Evolutionary conservation across 2,113 vertebrate genomes (phyloP).

Genomic region (Brachyhypopomus gauderio): DNA sequence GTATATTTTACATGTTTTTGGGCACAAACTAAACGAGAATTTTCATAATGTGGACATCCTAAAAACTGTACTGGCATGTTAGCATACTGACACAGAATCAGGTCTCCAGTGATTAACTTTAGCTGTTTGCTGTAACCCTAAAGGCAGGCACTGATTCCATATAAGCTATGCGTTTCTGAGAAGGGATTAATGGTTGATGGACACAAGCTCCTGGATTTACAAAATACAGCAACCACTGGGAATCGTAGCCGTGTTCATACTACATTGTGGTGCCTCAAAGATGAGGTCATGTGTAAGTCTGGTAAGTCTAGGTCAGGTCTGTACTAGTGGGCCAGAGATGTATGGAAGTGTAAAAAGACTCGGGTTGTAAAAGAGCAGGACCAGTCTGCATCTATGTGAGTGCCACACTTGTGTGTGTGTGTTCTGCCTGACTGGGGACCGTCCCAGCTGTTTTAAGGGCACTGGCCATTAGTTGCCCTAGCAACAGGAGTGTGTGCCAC

Average conservation of each 20-base stretch:
- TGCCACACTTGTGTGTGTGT: not conserved
- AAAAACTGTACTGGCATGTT: no score
- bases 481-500: slow-evolving; percentile 34
- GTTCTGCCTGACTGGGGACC: slow-evolving; percentile 40
- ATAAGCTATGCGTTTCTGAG: no score
- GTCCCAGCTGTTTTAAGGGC: slow-evolving; percentile 34
- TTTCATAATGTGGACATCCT: no score
- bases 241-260: not conserved
- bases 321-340: not conserved
- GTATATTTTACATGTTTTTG: no score
- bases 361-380: slow-evolving; percentile 27
- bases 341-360: slow-evolving; percentile 22
- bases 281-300: slow-evolving; percentile 49
- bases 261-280: slow-evolving; percentile 19
- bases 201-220: not conserved
- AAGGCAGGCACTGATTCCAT: no score
- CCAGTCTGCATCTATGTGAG: slow-evolving; percentile 21
- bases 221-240: not conserved
- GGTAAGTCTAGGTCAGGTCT: slow-evolving; percentile 37
- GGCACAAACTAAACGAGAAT: no score
- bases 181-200: no score
- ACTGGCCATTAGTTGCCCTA: slow-evolving; percentile 20
- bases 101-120: no score
- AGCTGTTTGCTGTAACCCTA: no score
- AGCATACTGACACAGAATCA: no score